Percentiles rank a stretch among this genome's conserved stretches.
Evolutionary conservation across 2,888 invertebrate genomes (phyloP).

Genomic region (Leptopterna dolabrata): DNA sequence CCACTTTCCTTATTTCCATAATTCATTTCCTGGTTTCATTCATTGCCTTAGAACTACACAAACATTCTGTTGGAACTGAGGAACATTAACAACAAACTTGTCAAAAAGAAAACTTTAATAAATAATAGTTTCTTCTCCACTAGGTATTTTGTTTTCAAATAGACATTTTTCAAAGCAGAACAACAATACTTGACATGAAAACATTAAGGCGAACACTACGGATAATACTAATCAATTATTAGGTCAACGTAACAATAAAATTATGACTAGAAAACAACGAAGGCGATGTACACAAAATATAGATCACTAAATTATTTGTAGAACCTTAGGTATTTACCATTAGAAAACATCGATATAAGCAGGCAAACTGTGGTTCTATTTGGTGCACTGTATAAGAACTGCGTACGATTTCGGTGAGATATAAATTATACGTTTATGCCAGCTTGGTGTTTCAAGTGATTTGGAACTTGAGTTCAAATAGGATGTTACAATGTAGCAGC

Average conservation of each 20-base stretch:
- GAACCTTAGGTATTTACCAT: neutral
- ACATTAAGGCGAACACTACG: neutral
- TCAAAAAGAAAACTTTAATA: conserved; percentile 25
- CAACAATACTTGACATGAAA: neutral
- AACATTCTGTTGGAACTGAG: no score
- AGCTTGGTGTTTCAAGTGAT: neutral
- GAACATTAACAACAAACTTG: no score
- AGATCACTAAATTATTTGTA: neutral
- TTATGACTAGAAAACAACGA: conserved; percentile 38
- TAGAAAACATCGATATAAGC: neutral
- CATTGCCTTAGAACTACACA: no score
- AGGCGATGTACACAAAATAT: neutral
- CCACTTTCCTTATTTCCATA: no score
- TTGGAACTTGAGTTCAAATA: neutral
- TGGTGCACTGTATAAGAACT: neutral
- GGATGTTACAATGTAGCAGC: no score
- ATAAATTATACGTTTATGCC: neutral
- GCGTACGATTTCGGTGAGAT: neutral
- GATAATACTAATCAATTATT: neutral
- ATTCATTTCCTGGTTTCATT: no score
- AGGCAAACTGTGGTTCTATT: neutral
- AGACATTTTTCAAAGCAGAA: neutral
- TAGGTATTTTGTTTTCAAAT: neutral
- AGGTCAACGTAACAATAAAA: neutral
- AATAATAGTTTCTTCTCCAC: neutral